Percentiles rank a stretch among this genome's conserved stretches.
Evolutionary conservation across 1,140 invertebrate genomes (phyloP).

Genomic region (Dinoponera quadriceps): DNA sequence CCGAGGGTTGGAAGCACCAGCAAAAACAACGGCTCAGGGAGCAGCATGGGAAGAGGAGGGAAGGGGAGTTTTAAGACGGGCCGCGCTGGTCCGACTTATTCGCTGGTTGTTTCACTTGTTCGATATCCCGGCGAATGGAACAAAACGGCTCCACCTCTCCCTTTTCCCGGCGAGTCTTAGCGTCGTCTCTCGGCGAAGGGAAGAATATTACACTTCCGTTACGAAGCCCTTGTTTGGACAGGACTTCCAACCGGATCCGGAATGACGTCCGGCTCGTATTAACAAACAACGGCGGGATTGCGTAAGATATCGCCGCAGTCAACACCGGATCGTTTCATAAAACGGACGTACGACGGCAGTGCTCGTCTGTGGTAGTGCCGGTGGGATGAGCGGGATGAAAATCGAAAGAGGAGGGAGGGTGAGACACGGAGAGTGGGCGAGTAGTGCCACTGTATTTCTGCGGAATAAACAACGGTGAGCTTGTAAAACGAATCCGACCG

Average conservation of each 20-base stretch:
- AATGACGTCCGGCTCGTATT: constrained; percentile 21
- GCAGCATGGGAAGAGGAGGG: constrained; percentile 26
- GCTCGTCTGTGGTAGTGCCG: too few species aligned
- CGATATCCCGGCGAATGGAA: constrained; percentile 2
- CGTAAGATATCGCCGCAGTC: not conserved
- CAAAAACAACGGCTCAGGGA: constrained; percentile 18
- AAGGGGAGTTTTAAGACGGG: constrained; percentile 68
- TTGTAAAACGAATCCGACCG: too few species aligned
- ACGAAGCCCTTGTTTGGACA: constrained; percentile 35
- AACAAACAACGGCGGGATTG: constrained; percentile 17
- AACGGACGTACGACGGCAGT: too few species aligned
- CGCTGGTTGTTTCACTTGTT: constrained; percentile 31
- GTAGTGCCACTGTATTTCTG: too few species aligned
- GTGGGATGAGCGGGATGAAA: too few species aligned
- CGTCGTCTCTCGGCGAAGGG: not conserved
- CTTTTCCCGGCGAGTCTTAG: not conserved
- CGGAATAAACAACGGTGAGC: too few species aligned
- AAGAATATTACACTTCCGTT: constrained; percentile 25
- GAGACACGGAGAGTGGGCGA: too few species aligned
- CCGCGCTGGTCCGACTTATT: constrained; percentile 52
- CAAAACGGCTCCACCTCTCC: not conserved
- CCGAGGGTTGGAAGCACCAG: not conserved
- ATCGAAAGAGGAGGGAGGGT: too few species aligned
- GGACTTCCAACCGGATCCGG: constrained; percentile 24
- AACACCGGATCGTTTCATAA: not conserved